phyloP scores from a whole-genome alignment of 2,113 vertebrate genomes.

The Strix uralensis region DNA sequence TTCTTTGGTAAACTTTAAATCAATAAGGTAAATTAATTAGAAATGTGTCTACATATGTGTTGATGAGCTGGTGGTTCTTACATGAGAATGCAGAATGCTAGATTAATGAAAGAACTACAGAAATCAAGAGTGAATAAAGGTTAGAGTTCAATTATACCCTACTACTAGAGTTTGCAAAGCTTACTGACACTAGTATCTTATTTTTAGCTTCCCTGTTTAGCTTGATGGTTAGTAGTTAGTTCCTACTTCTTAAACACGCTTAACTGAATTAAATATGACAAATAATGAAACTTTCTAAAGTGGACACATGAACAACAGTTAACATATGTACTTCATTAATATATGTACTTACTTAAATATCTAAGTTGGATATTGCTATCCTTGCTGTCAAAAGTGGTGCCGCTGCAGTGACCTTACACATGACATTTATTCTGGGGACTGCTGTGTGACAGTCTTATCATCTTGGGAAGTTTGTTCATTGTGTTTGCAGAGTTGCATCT shows the following conservation, averaged over 20 bases:
- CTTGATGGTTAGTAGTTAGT: background rate
- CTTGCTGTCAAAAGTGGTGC: background rate
- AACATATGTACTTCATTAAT: background rate
- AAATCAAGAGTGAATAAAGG: background rate
- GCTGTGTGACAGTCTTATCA: background rate
- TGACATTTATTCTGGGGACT: background rate
- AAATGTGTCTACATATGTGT: background rate
- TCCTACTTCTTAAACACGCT: background rate
- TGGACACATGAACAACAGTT: background rate
- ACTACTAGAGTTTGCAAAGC: background rate
- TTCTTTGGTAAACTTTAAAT: background rate
- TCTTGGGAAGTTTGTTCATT: background rate
- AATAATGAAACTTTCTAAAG: background rate
- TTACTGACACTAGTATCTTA: background rate
- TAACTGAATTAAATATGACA: background rate
- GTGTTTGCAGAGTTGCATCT: background rate
- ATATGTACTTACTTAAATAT: background rate
- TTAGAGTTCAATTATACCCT: background rate
- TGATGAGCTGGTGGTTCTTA: background rate
- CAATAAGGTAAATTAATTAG: constrained; percentile 13
- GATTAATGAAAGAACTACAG: background rate
- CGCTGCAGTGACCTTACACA: background rate
- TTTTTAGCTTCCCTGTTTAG: background rate
- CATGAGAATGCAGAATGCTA: background rate
- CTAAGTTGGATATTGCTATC: background rate